phyloP scores from a whole-genome alignment of 1,140 invertebrate species.

The Caenorhabditis elegans region DNA sequence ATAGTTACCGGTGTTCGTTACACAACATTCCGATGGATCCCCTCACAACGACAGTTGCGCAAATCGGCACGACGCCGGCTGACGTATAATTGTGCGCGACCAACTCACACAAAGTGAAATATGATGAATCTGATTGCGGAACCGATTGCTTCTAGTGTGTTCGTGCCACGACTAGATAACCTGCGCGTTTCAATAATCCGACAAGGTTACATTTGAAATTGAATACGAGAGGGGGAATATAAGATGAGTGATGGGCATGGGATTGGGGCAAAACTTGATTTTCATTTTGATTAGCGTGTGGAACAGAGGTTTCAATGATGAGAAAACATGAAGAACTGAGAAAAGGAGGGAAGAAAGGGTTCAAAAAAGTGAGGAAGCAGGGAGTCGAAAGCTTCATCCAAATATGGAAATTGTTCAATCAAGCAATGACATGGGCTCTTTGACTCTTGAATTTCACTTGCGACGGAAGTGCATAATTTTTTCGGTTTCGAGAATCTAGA shows the following conservation, averaged over 20 bases:
- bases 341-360: not conserved
- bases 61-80: not conserved
- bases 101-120: slow-evolving; percentile 7
- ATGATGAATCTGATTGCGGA: slow-evolving; percentile 29
- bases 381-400: not conserved
- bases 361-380: not conserved
- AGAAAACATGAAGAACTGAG: not conserved
- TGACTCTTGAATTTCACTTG: not conserved
- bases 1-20: slow-evolving; percentile 29
- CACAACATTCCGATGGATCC: not conserved
- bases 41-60: slow-evolving; percentile 14
- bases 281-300: slow-evolving; percentile 4
- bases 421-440: not conserved
- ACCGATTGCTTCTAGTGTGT: not conserved
- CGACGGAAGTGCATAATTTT: not conserved
- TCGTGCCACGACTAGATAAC: not conserved
- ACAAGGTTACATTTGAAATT: slow-evolving; percentile 24
- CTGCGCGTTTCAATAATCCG: not conserved
- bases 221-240: not conserved
- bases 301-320: too few species aligned
- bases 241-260: not conserved
- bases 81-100: slow-evolving; percentile 23
- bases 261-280: not conserved
- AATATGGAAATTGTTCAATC: slow-evolving; percentile 29
- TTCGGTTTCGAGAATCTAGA: not conserved